Evolutionary conservation across 2,888 invertebrate species (phyloP).

Genomic region (Andrena marginata): DNA sequence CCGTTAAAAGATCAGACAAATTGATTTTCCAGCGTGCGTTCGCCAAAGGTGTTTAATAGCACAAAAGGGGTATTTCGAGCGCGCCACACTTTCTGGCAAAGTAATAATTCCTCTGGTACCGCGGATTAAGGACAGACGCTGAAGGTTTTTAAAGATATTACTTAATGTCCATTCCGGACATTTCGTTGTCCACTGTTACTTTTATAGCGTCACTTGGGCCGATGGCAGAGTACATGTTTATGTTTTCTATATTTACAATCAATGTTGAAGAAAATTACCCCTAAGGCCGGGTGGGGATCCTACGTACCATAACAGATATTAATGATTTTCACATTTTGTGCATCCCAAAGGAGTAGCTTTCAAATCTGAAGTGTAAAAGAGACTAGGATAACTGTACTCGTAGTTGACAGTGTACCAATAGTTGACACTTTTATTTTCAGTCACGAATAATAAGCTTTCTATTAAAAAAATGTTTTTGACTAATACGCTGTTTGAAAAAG

Average conservation of each 20-base stretch:
- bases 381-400: too few relatives aligned
- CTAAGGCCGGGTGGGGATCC: too few relatives aligned
- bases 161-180: not conserved
- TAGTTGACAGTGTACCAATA: too few relatives aligned
- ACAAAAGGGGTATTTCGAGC: not conserved
- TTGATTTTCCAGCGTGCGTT: not conserved
- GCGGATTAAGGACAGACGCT: not conserved
- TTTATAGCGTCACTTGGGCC: not conserved
- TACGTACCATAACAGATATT: not conserved
- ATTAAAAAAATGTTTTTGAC: too few relatives aligned
- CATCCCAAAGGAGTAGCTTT: not conserved
- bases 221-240: not conserved
- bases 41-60: not conserved
- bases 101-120: not conserved
- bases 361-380: not conserved
- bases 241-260: too few relatives aligned
- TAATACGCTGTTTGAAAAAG: too few relatives aligned
- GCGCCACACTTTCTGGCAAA: not conserved
- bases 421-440: too few relatives aligned
- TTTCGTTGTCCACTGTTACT: not conserved
- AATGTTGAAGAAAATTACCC: too few relatives aligned
- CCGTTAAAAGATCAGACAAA: conserved; percentile 1
- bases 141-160: not conserved
- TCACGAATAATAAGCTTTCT: too few relatives aligned
- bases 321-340: not conserved